phyloP scores from a whole-genome alignment of 2,797 vertebrate species.

The Triplophysa bombifrons region DNA sequence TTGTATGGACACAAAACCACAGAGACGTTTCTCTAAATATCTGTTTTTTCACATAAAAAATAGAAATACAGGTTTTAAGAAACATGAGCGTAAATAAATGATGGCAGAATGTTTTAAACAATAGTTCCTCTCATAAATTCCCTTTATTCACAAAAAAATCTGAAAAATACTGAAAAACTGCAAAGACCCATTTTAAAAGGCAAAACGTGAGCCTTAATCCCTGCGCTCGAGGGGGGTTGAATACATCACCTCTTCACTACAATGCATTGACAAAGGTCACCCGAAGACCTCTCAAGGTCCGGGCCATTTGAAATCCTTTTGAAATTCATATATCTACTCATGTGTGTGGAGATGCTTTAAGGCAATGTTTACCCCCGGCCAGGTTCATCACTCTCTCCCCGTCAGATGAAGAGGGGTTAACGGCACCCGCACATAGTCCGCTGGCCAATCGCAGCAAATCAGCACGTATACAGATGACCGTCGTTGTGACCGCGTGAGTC shows the following conservation, averaged over 20 bases:
- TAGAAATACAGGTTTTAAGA: too few species aligned
- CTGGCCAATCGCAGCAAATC: constrained; percentile 67
- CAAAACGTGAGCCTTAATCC: constrained; percentile 41
- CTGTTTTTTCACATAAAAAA: too few species aligned
- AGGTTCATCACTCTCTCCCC: constrained; percentile 69
- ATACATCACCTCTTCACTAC: constrained; percentile 37
- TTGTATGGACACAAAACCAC: too few species aligned
- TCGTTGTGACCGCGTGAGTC: constrained; percentile 67
- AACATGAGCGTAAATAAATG: too few species aligned
- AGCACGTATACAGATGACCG: constrained; percentile 66
- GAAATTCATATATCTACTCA: constrained; percentile 62
- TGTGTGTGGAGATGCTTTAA: constrained; percentile 60
- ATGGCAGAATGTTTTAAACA: too few species aligned
- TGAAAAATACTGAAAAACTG: neutral
- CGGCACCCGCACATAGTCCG: constrained; percentile 57
- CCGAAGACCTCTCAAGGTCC: constrained; percentile 62
- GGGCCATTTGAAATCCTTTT: constrained; percentile 60
- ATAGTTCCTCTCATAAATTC: constrained; percentile 1
- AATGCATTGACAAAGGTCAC: constrained; percentile 62
- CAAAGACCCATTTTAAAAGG: constrained; percentile 41
- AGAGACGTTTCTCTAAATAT: too few species aligned
- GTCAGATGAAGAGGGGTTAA: constrained; percentile 62
- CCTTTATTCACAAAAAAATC: constrained; percentile 16
- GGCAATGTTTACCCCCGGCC: constrained; percentile 63
- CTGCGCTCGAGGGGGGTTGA: constrained; percentile 17